Evolutionary conservation across 2,797 vertebrate species (phyloP).

Genomic region (Kryptopterus vitreolus): DNA sequence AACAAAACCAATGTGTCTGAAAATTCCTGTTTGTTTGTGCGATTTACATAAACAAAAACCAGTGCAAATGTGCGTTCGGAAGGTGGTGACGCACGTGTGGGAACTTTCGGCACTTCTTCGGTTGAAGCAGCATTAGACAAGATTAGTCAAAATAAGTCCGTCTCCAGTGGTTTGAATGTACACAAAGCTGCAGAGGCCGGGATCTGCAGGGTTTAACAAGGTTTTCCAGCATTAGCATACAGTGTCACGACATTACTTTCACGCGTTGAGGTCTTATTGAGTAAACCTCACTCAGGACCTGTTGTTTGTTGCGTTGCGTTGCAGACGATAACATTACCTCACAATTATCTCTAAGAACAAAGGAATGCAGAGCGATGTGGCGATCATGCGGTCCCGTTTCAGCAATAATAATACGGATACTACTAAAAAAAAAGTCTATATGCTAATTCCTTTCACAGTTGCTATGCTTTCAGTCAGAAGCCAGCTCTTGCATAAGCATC

Average conservation of each 20-base stretch:
- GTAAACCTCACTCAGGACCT: too few relatives aligned
- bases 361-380: neutral
- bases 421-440: neutral
- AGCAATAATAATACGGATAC: too few relatives aligned
- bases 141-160: slow-evolving; percentile 25
- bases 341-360: neutral
- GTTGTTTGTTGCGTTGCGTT: neutral
- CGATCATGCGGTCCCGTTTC: neutral
- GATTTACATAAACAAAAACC: slow-evolving; percentile 22
- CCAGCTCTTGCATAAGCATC: neutral
- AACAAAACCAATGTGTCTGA: slow-evolving; percentile 11
- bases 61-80: slow-evolving; percentile 5
- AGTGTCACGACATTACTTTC: neutral
- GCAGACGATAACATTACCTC: neutral
- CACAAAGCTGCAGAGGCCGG: neutral
- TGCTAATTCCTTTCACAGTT: neutral
- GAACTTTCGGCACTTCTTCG: slow-evolving; percentile 5
- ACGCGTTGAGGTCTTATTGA: neutral
- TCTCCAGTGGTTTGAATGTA: slow-evolving; percentile 22
- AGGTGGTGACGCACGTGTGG: slow-evolving; percentile 10
- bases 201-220: neutral
- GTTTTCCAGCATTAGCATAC: slow-evolving; percentile 5
- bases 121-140: neutral
- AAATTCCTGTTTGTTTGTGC: slow-evolving; percentile 14
- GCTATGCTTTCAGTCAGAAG: neutral